A percentile compares a stretch with the other conserved stretches of the same genome.
These are phyloP conservation scores for Pterois miles DNA, from an alignment of 2,797 vertebrate genomes.

Conservation along the genomic window DNA sequence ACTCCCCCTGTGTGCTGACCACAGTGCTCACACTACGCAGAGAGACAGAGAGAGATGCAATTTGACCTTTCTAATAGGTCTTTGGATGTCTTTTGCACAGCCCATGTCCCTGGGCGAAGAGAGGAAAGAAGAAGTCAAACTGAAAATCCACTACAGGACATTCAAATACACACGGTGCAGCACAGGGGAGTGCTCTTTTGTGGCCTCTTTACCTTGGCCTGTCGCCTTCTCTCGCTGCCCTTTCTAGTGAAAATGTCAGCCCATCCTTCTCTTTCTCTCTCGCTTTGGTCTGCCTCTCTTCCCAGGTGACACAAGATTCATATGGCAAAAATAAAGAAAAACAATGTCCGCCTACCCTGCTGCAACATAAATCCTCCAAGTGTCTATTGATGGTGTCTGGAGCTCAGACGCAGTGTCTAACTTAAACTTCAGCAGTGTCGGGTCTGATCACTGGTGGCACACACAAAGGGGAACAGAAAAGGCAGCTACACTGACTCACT, in stretches of 20 bases:
- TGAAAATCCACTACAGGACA: constrained; percentile 54
- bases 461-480: not conserved
- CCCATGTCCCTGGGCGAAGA: constrained; percentile 55
- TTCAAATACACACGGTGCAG: constrained; percentile 27
- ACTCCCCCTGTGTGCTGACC: constrained; percentile 38
- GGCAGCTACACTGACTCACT: not conserved
- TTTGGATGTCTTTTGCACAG: constrained; percentile 49
- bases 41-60: constrained; percentile 34
- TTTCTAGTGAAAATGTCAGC: constrained; percentile 80
- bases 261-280: constrained; percentile 42
- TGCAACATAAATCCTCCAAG: constrained; percentile 6
- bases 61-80: constrained; percentile 69
- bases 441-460: constrained; percentile 9
- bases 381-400: not conserved
- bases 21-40: constrained; percentile 30
- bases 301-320: constrained; percentile 53
- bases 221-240: constrained; percentile 73
- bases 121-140: constrained; percentile 61
- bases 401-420: not conserved
- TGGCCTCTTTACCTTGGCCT: constrained; percentile 71
- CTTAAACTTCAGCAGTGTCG: not conserved
- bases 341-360: not conserved
- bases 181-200: constrained; percentile 40
- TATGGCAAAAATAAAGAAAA: constrained; percentile 14
- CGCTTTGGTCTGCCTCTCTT: constrained; percentile 38